Evolutionary conservation across 2,113 vertebrate species (phyloP), one percentile per base, ranked within the genome.

Genomic region (Anser brachyrhynchus): DNA sequence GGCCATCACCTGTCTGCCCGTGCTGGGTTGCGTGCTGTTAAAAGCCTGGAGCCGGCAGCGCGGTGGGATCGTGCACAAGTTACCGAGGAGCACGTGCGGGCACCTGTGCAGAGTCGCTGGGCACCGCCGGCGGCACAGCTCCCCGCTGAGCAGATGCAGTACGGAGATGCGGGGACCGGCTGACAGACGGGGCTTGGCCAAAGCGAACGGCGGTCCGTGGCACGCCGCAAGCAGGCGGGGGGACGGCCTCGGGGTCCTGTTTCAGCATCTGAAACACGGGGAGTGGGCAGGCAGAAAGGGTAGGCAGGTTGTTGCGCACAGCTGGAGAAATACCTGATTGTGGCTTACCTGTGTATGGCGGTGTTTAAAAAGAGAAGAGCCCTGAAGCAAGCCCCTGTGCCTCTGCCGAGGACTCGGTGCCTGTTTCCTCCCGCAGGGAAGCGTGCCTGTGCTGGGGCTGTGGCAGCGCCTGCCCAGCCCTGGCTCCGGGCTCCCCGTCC

Each of bases 91-190:
- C 21, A 1, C 0, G 5, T 26, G 71, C 35, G 4, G 25, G 54
- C 1, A 8, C 28, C 14, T 5, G 41, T 19, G 74, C 22, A 14
- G 65, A 19, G 46, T n/a, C 2, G 15, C 58, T 1, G 29, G 8
- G 49, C 11, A 1, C 44, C 43, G 54, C n/a, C 9, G 39, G 49
- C 49, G 2, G 0, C 9, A 0, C 18, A 2, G 15, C 14, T 62
- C 70, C 7, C 19, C 1, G 3, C 0, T 2, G 23, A 21, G 4
- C 51, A 9, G 41, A 28, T 20, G 33, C 31, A 51, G 49, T 4
- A 54, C 17, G 23, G 9, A 13, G 57, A 28, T 23, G 15, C 52
- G 52, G 58, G 77, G 29, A 31, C 11, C 0, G 0, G 19, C 4
- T 10, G 51, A 4, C 15, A 8, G 51, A 10, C 10, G 4, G 51